Percentiles rank a stretch among this genome's conserved stretches.
These are phyloP conservation scores for Salmo trutta DNA, from an alignment of 2,797 vertebrate genomes.

Conservation along the genomic window DNA sequence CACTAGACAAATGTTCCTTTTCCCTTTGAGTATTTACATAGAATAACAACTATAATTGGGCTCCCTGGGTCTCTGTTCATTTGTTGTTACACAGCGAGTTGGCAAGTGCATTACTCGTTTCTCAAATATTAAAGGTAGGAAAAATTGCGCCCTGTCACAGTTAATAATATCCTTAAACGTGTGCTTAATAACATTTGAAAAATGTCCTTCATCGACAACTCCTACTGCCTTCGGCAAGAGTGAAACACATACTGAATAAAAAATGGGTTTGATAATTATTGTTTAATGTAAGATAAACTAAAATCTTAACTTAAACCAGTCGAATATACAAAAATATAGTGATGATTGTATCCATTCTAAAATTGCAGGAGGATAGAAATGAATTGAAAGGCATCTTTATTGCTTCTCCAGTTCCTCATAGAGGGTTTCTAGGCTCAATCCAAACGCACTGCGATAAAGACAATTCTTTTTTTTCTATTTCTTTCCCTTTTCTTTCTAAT, in stretches of 20 bases:
- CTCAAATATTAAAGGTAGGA: constrained; percentile 62
- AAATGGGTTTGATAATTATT: constrained; percentile 49
- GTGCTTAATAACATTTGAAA: constrained; percentile 56
- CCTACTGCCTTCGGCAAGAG: constrained; percentile 56
- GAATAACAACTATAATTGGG: constrained; percentile 63
- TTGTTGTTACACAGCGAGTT: constrained; percentile 64
- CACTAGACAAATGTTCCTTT: constrained; percentile 60
- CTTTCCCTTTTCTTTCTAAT: constrained; percentile 20
- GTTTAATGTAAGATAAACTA: constrained; percentile 9
- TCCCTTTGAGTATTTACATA: constrained; percentile 64
- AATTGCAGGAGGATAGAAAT: neutral
- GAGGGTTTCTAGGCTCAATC: constrained; percentile 20
- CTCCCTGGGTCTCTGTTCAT: constrained; percentile 66
- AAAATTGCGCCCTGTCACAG: constrained; percentile 58
- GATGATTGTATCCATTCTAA: constrained; percentile 4
- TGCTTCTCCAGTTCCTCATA: neutral
- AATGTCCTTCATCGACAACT: constrained; percentile 57
- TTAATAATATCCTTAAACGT: constrained; percentile 65
- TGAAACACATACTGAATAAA: constrained; percentile 62
- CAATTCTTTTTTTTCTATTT: constrained; percentile 17
- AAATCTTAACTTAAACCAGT: neutral
- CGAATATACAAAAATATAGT: constrained; percentile 42
- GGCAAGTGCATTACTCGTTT: constrained; percentile 56
- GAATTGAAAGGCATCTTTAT: neutral
- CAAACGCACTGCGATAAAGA: constrained; percentile 23